Conservation (phyloP, 2,113 vertebrate species). For the Zosterops hypoxanthus region DNA sequence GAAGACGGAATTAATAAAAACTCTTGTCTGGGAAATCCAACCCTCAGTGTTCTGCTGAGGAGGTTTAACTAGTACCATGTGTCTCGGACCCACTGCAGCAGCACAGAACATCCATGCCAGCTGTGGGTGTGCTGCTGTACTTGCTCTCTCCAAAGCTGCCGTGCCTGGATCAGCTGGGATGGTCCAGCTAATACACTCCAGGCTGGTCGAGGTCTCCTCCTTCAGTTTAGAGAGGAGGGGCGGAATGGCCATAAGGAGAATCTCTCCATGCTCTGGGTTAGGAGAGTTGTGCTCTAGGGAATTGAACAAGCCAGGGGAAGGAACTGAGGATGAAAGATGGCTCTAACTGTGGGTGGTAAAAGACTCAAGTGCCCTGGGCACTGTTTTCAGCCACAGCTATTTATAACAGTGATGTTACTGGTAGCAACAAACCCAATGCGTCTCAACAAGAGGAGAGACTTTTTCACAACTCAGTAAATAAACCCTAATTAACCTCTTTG, state of each 20-base stretch:
- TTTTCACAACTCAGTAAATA: not conserved
- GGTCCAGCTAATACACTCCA: not conserved
- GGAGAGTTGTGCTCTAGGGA: not conserved
- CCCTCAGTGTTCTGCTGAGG: not conserved
- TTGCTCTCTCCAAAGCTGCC: not conserved
- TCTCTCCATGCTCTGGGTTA: not conserved
- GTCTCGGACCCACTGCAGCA: not conserved
- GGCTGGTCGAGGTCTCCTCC: accelerated
- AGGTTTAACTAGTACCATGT: not conserved
- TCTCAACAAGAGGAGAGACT: not conserved
- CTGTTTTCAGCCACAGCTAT: not conserved
- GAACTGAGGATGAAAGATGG: not conserved
- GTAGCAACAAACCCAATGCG: not conserved
- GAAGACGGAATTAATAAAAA: not conserved
- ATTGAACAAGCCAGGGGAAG: not conserved
- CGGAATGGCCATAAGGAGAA: not conserved
- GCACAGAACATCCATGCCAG: not conserved
- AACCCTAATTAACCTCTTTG: not conserved
- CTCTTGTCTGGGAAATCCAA: not conserved
- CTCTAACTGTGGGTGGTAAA: not conserved
- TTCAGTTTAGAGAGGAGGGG: not conserved
- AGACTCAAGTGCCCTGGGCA: not conserved
- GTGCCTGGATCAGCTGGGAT: not conserved
- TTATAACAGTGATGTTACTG: not conserved
- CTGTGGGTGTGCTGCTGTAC: not conserved